Evolutionary conservation across 2,888 invertebrate species (phyloP).

Genomic region (Teinopalpus imperialis): DNA sequence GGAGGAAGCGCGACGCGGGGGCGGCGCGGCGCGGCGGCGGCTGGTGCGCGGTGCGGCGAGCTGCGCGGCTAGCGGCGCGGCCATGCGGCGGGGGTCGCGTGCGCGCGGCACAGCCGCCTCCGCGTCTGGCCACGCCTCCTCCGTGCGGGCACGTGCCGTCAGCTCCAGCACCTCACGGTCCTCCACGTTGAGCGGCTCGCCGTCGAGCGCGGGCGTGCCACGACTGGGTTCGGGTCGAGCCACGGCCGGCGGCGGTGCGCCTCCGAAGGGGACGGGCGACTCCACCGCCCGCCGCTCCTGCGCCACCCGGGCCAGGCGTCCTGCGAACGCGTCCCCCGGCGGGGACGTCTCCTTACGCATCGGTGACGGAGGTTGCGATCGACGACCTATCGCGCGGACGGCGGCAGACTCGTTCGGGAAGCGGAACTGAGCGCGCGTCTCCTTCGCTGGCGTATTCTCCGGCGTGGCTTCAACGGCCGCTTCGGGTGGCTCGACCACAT

Average conservation of each 20-base stretch:
- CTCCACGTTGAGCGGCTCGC: conserved; percentile 54
- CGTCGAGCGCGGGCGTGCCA: conserved; percentile 39
- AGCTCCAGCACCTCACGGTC: conserved; percentile 80
- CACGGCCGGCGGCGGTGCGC: conserved; percentile 55
- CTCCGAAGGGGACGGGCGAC: conserved; percentile 70
- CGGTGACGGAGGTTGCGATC: conserved; percentile 87
- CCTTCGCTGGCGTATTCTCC: conserved; percentile 92
- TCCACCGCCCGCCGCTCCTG: conserved; percentile 71
- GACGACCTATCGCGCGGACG: conserved; percentile 84
- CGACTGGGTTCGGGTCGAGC: conserved; percentile 47
- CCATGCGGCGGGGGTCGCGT: conserved; percentile 29
- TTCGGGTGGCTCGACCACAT: conserved; percentile 86
- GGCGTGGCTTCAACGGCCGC: conserved; percentile 95
- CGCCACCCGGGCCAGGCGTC: conserved; percentile 71
- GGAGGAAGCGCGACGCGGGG: conserved; percentile 29
- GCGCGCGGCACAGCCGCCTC: conserved; percentile 28
- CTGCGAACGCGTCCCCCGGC: conserved; percentile 53
- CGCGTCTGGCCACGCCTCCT: conserved; percentile 35
- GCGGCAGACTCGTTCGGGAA: conserved; percentile 84
- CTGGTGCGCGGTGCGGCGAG: conserved; percentile 25
- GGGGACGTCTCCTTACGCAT: conserved; percentile 82
- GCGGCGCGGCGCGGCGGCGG: conserved; percentile 27
- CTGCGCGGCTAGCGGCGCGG: conserved; percentile 30
- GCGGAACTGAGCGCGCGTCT: conserved; percentile 67
- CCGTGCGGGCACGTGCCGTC: conserved; percentile 50